These are phyloP conservation scores for Rafetus swinhoei DNA, from an alignment of 2,113 vertebrate species.

Conservation along the genomic window DNA sequence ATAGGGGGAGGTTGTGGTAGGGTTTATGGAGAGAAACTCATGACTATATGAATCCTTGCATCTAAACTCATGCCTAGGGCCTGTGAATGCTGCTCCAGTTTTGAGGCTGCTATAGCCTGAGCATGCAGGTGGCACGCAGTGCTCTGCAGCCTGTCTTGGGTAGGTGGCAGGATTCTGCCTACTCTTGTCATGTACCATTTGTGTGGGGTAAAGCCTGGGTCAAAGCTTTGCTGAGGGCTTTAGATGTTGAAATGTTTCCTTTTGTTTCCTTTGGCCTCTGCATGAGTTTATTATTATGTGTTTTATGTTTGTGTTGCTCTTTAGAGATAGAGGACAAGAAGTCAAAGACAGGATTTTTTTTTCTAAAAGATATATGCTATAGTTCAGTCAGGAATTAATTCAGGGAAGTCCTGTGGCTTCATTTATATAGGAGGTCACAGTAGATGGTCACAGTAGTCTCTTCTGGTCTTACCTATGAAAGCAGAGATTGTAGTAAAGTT, in stretches of 20 bases:
- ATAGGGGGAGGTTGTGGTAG: background rate
- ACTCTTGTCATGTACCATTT: background rate
- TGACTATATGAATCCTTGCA: background rate
- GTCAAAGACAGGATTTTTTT: background rate
- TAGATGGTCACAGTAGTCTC: background rate
- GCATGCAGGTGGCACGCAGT: background rate
- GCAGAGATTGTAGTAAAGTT: background rate
- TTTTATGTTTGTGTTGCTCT: background rate
- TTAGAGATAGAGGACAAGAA: background rate
- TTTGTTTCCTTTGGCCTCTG: background rate
- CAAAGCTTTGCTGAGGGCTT: background rate
- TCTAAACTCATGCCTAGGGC: background rate
- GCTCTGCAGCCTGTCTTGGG: background rate
- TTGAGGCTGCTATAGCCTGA: background rate
- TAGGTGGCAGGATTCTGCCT: accelerated
- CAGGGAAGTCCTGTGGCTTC: background rate
- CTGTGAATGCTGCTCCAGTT: background rate
- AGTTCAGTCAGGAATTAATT: background rate
- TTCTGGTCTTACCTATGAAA: background rate
- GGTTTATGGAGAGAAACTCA: too few relatives aligned
- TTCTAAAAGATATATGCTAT: background rate
- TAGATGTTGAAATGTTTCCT: background rate
- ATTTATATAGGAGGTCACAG: background rate
- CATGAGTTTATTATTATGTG: background rate
- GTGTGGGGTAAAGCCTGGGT: background rate